Evolutionary conservation across 2,888 invertebrate genomes (phyloP).

Genomic region (Drosophila mettleri): DNA sequence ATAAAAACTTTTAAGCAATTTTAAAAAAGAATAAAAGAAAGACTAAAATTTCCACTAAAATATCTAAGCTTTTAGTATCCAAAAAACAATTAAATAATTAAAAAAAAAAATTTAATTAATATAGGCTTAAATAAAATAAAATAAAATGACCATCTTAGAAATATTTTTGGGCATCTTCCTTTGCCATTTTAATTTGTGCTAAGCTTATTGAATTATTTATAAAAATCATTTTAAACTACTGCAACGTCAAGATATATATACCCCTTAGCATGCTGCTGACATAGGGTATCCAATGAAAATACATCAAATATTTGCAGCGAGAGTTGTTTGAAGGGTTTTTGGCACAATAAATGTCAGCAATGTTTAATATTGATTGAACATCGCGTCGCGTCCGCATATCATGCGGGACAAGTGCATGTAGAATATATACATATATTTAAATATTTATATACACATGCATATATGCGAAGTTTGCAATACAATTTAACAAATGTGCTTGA

Average conservation of each 20-base stretch:
- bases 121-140: no score
- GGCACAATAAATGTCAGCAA: constrained; percentile 50
- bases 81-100: no score
- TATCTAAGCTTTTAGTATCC: no score
- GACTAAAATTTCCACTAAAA: no score
- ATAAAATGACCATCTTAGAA: no score
- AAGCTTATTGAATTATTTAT: background rate
- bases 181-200: no score
- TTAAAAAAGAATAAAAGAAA: no score
- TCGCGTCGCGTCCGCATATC: constrained; percentile 37
- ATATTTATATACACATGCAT: background rate
- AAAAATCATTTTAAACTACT: background rate
- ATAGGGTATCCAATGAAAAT: constrained; percentile 20
- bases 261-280: no score
- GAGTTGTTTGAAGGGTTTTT: constrained; percentile 53
- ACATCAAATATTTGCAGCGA: constrained; percentile 39
- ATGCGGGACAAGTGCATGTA: constrained; percentile 7
- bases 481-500: constrained; percentile 29
- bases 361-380: constrained; percentile 61
- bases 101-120: no score
- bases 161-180: no score
- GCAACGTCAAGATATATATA: background rate
- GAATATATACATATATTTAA: background rate
- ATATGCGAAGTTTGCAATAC: constrained; percentile 3
- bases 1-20: no score